A percentile compares a stretch with the other conserved stretches of the same genome.
Evolutionary conservation across 2,113 vertebrate genomes (phyloP).

Genomic region (Boleophthalmus pectinirostris): DNA sequence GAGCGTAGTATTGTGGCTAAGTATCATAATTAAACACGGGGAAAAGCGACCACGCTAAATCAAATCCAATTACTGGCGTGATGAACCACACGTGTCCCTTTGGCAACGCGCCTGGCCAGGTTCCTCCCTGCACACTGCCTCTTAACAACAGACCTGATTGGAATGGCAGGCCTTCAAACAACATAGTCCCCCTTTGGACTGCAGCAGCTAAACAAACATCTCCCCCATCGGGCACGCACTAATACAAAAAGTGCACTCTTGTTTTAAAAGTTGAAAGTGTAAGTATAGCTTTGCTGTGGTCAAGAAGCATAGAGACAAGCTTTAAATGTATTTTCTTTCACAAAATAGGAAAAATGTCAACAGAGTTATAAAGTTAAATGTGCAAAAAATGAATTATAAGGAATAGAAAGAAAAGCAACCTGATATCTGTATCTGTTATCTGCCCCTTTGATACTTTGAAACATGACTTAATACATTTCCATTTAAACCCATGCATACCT

Average conservation of each 20-base stretch:
- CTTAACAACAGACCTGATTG: slow-evolving; percentile 71
- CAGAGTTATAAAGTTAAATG: too few relatives aligned
- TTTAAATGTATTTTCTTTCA: too few relatives aligned
- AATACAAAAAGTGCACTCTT: slow-evolving; percentile 55
- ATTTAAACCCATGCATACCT: too few relatives aligned
- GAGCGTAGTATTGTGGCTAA: slow-evolving; percentile 29
- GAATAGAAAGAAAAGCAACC: too few relatives aligned
- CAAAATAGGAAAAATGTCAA: too few relatives aligned
- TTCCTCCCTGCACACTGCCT: slow-evolving; percentile 65
- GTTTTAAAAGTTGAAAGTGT: slow-evolving; percentile 53
- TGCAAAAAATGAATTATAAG: too few relatives aligned
- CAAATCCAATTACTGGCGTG: slow-evolving; percentile 78
- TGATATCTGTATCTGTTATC: too few relatives aligned
- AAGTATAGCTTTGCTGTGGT: background rate
- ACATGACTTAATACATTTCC: too few relatives aligned
- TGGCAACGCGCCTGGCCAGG: slow-evolving; percentile 54
- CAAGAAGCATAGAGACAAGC: background rate
- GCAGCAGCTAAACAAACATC: slow-evolving; percentile 65
- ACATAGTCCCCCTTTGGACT: slow-evolving; percentile 64
- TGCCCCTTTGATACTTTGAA: too few relatives aligned
- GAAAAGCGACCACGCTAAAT: slow-evolving; percentile 62
- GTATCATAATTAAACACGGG: slow-evolving; percentile 64
- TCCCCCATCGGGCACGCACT: slow-evolving; percentile 49
- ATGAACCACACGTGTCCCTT: slow-evolving; percentile 73
- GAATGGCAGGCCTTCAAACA: slow-evolving; percentile 78